Percentiles rank a stretch among this genome's conserved stretches.
These are phyloP conservation scores for Shargacucullia verbasci DNA, from an alignment of 2,888 invertebrate species.

Conservation along the genomic window DNA sequence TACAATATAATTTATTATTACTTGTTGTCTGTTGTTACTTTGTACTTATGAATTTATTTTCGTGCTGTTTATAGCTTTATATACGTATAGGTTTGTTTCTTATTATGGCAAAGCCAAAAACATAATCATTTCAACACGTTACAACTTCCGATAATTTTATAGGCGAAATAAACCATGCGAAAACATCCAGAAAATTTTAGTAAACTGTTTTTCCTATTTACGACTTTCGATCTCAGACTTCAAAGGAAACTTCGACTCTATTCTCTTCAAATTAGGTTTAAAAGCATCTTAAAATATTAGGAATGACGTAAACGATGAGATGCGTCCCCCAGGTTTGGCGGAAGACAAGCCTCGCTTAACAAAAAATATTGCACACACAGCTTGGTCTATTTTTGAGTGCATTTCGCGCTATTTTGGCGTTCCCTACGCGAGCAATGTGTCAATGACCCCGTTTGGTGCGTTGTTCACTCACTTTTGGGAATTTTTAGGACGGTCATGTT, in stretches of 20 bases:
- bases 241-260: constrained; percentile 9
- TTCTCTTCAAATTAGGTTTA: constrained; percentile 20
- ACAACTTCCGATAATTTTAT: too few species aligned
- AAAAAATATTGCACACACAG: constrained; percentile 88
- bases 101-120: not conserved
- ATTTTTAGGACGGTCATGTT: constrained; percentile 81
- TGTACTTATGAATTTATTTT: not conserved
- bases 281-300: constrained; percentile 29
- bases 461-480: constrained; percentile 88
- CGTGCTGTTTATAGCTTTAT: too few species aligned
- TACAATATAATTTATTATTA: constrained; percentile 30
- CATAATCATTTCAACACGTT: not conserved
- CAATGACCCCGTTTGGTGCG: constrained; percentile 87
- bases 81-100: too few species aligned
- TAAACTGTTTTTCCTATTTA: too few species aligned
- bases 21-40: constrained; percentile 15
- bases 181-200: too few species aligned
- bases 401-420: constrained; percentile 89
- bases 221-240: not conserved
- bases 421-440: constrained; percentile 85
- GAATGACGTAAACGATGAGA: constrained; percentile 41
- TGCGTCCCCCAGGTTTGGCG: constrained; percentile 66
- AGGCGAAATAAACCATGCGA: too few species aligned
- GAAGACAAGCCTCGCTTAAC: constrained; percentile 73
- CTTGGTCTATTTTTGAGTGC: constrained; percentile 88